Base-by-base conservation (phyloP, 92 coral and sea anemone genomes). In the Siderastrea siderea region DNA sequence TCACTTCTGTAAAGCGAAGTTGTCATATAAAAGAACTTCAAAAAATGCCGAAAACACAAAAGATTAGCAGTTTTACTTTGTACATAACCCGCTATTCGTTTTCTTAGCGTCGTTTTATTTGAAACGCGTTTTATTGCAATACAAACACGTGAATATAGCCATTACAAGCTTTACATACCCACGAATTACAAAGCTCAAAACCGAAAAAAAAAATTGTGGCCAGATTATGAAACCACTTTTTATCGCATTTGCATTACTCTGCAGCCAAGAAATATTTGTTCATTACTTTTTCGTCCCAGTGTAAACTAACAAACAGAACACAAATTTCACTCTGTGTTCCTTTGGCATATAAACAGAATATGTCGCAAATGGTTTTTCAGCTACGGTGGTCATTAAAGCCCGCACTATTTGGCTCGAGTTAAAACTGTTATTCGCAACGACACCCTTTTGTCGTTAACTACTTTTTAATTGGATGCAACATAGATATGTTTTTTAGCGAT, bases 11-110 rank as follows among this genome's bases (percentile, higher is more conserved):
- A 84, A 84, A 73, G 79, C 71, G 52, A 73, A 50, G 80, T 51
- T 84, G 87, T 84, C 87, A 84, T 19, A 61, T 57, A 74, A 84
- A 84, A 84, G 81, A 76, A 84, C 87, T 84, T 84, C 87, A 84
- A 84, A 84, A 82, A 72, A 84, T 12, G 80, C 87, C 87, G 87
- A 73, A 84, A 73, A 57, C 60, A 84, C 81, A 84, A 84, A 74
- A 84, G 87, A 84, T 84, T 84, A 64, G 68, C 69, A 73, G 80
- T 84, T 84, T 61, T 60, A 73, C 80, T 84, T 73, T 84, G 81
- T 84, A 74, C 87, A 73, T 43, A 60, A 1, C 72, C 73, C 87
- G 87, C 64, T 50, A 51, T 62, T 61, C 80, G 52, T 50, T 61
- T 65, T 69, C 65, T 53, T 53, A 52, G 53, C 50, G 64, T 65